Percentiles rank a stretch among this genome's conserved stretches.
These are phyloP conservation scores for Nesoenas mayeri DNA, from an alignment of 2,113 vertebrate species.

Conservation along the genomic window DNA sequence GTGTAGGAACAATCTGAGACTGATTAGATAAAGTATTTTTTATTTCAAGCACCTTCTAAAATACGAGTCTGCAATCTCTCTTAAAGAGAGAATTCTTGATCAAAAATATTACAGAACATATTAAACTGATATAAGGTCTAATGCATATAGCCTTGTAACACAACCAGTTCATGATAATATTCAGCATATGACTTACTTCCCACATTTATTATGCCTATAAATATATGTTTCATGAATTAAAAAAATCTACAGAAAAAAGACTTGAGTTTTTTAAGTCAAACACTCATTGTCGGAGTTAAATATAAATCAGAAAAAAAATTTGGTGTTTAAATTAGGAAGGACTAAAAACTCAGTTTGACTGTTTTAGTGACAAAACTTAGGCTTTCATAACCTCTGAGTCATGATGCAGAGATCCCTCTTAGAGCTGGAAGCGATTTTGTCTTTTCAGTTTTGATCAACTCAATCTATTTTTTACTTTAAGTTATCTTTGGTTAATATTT, in stretches of 20 bases:
- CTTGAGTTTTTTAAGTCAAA: background rate
- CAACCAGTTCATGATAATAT: background rate
- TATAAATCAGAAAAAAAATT: background rate
- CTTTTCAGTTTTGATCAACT: background rate
- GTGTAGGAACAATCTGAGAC: background rate
- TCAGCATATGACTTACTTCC: background rate
- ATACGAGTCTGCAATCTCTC: background rate
- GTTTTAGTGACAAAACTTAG: background rate
- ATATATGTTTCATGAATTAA: background rate
- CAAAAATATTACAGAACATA: background rate
- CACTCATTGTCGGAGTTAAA: background rate
- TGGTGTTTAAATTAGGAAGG: background rate
- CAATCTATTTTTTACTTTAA: background rate
- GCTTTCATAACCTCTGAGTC: background rate
- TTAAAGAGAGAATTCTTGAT: background rate
- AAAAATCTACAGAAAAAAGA: background rate
- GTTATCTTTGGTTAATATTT: background rate
- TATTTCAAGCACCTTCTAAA: background rate
- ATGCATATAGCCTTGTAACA: background rate
- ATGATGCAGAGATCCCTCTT: background rate
- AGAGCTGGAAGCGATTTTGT: background rate
- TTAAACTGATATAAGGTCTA: background rate
- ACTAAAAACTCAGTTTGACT: background rate
- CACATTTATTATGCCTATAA: background rate
- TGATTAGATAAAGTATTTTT: background rate